Base-by-base conservation (phyloP, 2,797 vertebrate genomes). In the Megaceryle alcyon region DNA sequence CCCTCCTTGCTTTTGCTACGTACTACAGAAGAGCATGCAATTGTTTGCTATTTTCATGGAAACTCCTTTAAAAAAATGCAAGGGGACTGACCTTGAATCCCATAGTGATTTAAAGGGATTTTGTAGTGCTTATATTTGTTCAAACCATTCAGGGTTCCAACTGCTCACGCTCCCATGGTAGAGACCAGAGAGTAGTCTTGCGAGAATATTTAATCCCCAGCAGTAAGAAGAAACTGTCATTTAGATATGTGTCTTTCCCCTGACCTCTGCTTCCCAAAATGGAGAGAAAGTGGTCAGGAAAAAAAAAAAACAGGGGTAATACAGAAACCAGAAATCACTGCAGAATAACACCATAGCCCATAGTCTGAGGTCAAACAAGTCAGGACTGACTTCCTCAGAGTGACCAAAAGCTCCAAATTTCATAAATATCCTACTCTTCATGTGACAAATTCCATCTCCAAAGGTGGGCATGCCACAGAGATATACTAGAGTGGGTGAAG, bases 41-140 rank as follows among this genome's bases (percentile, higher is more conserved):
- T 54, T 71, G 23, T 65, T 94, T 56, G 41, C 20, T 8, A 14
- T 59, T 59, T 28, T 19, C 14, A 73, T 11, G 6, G 60, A 84
- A 92, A 66, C 18, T 14, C 26, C 31, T n/a, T 46, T 35, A 77
- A 65, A 60, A 57, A 82, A 64, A 59, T 6, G 68, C 37, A 64
- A 13, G 17, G 13, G 23, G 78, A 14, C 7, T 5, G 3, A 5
- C 1, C 13, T 7, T 14, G 4, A 18, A 66, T 18, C 7, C 8
- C 35, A 39, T 9, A 18, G 21, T 6, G 14, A 57, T 64, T 86
- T 86, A 28, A 81, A 88, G n/a, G 21, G 31, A 49, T 51, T 86
- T 46, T n/a, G 10, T 37, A 61, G 49, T 23, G 21, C 28, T 63
- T 80, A 3, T 68, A 31, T 88, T 82, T 71, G 48, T 28, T 77